phyloP scores from a whole-genome alignment of 2,113 vertebrate genomes.

The Grus americana region DNA sequence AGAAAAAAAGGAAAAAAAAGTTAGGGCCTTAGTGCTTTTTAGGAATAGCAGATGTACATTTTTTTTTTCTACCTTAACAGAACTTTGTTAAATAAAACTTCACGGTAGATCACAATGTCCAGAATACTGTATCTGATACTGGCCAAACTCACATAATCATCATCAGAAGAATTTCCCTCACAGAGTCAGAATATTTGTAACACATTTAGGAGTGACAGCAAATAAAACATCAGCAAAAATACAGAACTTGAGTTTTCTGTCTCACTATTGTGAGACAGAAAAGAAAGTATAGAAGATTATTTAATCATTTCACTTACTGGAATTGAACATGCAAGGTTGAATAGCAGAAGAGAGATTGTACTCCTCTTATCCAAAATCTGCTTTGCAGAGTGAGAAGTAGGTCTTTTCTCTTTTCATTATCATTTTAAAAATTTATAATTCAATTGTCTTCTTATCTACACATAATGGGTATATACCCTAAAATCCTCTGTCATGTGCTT shows the following conservation, averaged over 20 bases:
- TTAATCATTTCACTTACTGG: neutral
- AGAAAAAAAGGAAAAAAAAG: neutral
- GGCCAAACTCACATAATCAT: neutral
- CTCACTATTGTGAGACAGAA: neutral
- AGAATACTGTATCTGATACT: neutral
- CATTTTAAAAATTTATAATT: neutral
- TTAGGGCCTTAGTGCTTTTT: neutral
- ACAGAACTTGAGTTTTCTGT: neutral
- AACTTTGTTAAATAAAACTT: neutral
- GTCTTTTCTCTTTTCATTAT: neutral
- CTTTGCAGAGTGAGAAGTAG: neutral
- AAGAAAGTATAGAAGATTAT: neutral
- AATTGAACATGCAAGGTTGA: neutral
- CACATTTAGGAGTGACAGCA: neutral
- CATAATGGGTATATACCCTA: neutral
- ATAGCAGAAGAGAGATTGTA: neutral
- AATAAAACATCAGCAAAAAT: neutral
- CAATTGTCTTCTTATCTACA: neutral
- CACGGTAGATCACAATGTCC: neutral
- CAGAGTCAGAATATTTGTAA: neutral
- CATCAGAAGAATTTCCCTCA: neutral
- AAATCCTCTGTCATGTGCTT: neutral
- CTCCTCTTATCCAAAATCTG: neutral
- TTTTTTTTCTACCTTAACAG: neutral
- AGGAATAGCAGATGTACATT: neutral